Evolutionary conservation across 1,140 invertebrate genomes (phyloP).

Genomic region (Diuraphis noxia): DNA sequence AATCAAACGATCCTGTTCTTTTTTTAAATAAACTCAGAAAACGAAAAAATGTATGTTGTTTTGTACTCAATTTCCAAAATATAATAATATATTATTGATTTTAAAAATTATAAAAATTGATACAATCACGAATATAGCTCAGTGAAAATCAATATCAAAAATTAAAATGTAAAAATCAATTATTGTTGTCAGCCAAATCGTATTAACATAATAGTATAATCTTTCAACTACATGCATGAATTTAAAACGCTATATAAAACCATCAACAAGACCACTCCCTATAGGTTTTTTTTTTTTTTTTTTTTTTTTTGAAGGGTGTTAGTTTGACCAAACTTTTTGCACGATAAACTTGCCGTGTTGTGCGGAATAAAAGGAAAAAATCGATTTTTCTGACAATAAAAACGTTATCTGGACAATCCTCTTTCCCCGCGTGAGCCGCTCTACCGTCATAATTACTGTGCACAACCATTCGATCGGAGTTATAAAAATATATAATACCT

Average conservation of each 20-base stretch:
- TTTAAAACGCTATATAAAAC: neutral
- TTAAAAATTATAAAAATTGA: neutral
- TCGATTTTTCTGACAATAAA: slow-evolving; percentile 29
- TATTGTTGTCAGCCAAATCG: neutral
- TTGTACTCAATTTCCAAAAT: neutral
- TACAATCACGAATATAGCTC: neutral
- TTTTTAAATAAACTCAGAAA: neutral
- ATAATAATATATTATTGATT: neutral
- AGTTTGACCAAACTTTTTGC: slow-evolving; percentile 31
- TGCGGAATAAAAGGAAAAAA: neutral
- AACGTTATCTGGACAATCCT: slow-evolving; percentile 40
- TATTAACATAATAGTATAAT: neutral
- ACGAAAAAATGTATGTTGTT: neutral
- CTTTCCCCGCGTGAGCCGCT: neutral
- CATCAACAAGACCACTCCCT: neutral
- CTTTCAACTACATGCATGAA: neutral
- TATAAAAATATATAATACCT: slow-evolving; percentile 41
- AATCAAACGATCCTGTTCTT: neutral
- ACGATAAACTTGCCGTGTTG: slow-evolving; percentile 7
- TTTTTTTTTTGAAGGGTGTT: slow-evolving; percentile 23
- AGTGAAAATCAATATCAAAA: neutral
- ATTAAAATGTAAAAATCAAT: neutral
- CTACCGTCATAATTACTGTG: slow-evolving; percentile 33
- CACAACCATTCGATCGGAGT: slow-evolving; percentile 10
- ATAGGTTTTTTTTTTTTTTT: slow-evolving; percentile 9